Evolutionary conservation across 2,888 invertebrate species (phyloP).

Genomic region (Agrilus mali): DNA sequence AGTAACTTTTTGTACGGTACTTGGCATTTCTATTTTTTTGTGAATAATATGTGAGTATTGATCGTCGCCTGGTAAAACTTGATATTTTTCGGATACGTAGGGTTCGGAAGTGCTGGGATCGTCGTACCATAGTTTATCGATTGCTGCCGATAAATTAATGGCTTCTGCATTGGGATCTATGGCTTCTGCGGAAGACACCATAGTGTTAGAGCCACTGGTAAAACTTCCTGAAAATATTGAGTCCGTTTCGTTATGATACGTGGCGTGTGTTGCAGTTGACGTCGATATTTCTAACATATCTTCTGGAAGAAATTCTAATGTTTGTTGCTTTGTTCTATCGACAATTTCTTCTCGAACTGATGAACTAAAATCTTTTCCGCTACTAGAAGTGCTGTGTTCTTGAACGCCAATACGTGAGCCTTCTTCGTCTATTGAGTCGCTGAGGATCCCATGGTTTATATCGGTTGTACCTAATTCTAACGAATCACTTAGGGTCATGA

Average conservation of each 20-base stretch:
- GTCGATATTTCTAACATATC: constrained; percentile 38
- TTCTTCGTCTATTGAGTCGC: constrained; percentile 39
- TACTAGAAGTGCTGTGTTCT: constrained; percentile 37
- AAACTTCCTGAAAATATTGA: constrained; percentile 78
- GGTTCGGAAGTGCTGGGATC: constrained; percentile 29
- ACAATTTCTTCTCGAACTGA: constrained; percentile 30
- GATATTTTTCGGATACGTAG: constrained; percentile 37
- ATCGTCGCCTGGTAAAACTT: constrained; percentile 32
- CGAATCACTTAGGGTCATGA: constrained; percentile 38
- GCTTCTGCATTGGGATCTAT: constrained; percentile 46
- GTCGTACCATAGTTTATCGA: constrained; percentile 37
- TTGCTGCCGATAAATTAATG: constrained; percentile 32
- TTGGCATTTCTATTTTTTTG: constrained; percentile 36
- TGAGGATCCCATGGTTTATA: constrained; percentile 20
- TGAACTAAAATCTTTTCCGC: constrained; percentile 36
- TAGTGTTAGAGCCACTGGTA: constrained; percentile 75
- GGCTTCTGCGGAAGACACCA: constrained; percentile 66
- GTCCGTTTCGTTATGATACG: constrained; percentile 72
- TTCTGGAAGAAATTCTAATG: constrained; percentile 4
- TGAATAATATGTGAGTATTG: constrained; percentile 36
- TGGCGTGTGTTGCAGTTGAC: constrained; percentile 69
- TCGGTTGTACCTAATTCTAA: constrained; percentile 33
- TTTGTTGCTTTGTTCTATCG: constrained; percentile 8
- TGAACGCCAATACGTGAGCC: constrained; percentile 28
- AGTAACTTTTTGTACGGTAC: constrained; percentile 38